These are phyloP conservation scores for Dermatophagoides farinae DNA, from an alignment of 1,140 invertebrate species.

Conservation along the genomic window DNA sequence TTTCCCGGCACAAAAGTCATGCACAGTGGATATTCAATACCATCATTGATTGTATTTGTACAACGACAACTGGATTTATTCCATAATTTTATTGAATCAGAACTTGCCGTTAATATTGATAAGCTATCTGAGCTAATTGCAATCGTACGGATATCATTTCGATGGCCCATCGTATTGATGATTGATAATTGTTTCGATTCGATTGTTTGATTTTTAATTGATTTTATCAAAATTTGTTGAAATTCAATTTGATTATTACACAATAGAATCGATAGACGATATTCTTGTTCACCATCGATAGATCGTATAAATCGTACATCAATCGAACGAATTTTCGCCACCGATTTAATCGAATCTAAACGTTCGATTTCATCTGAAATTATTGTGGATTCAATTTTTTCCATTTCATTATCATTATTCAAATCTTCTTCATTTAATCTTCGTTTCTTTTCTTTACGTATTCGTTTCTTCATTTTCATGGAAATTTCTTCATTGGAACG, in stretches of 20 bases:
- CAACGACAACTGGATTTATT: constrained; percentile 58
- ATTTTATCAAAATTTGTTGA: constrained; percentile 11
- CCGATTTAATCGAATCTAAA: constrained; percentile 40
- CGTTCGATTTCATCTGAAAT: constrained; percentile 47
- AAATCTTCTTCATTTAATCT: background rate
- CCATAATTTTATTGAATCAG: constrained; percentile 78
- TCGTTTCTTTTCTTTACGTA: constrained; percentile 40
- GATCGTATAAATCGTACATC: constrained; percentile 32
- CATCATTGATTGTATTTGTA: constrained; percentile 43
- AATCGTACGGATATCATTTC: constrained; percentile 62
- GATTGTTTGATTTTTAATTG: background rate
- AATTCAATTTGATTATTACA: constrained; percentile 29
- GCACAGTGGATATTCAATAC: constrained; percentile 43
- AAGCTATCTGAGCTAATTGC: constrained; percentile 69
- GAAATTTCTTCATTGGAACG: constrained; percentile 49
- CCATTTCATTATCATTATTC: background rate
- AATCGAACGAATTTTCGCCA: constrained; percentile 44
- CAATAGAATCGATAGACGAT: constrained; percentile 26
- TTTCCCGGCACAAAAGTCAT: constrained; percentile 76
- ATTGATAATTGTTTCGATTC: background rate
- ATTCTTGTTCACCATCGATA: constrained; percentile 33
- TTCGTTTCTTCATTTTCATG: constrained; percentile 42
- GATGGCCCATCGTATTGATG: constrained; percentile 51
- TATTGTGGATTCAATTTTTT: constrained; percentile 13
- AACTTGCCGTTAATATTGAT: constrained; percentile 55